Conservation (phyloP, 2,888 invertebrate species). For the Tanypteryx hageni region DNA sequence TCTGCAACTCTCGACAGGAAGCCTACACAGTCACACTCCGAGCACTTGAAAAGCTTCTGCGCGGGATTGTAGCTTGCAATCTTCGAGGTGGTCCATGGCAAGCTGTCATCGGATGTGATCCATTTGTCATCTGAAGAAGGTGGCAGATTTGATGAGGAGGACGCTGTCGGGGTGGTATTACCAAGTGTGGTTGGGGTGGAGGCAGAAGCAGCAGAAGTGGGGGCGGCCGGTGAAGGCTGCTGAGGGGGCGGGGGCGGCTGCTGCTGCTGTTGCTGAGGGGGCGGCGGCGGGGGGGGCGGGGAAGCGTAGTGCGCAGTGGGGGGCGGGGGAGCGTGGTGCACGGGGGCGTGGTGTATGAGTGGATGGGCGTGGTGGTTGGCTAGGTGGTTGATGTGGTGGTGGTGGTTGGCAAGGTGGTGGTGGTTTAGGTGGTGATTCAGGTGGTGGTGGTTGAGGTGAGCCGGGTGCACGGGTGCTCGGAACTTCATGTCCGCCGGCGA, state of each 20-base stretch:
- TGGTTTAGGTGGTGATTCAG: slow-evolving; percentile 71
- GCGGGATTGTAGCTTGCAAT: slow-evolving; percentile 88
- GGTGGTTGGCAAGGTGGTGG: slow-evolving; percentile 69
- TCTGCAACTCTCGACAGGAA: slow-evolving; percentile 85
- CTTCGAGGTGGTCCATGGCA: slow-evolving; percentile 84
- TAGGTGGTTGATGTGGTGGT: slow-evolving; percentile 69
- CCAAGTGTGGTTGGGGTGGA: slow-evolving; percentile 38
- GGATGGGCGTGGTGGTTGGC: slow-evolving; percentile 63
- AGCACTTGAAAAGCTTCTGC: slow-evolving; percentile 85
- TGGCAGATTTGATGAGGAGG: slow-evolving; percentile 40
- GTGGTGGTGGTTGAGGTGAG: slow-evolving; percentile 74
- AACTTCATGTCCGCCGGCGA: slow-evolving; percentile 78
- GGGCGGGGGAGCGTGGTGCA: slow-evolving; percentile 62
- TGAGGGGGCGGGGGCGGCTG: slow-evolving; percentile 53
- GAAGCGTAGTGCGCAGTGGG: slow-evolving; percentile 66
- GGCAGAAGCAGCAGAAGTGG: slow-evolving; percentile 56
- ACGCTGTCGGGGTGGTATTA: slow-evolving; percentile 42
- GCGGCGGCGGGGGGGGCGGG: slow-evolving; percentile 65
- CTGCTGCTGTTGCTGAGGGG: slow-evolving; percentile 65
- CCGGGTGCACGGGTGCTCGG: slow-evolving; percentile 67
- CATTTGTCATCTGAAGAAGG: slow-evolving; percentile 58
- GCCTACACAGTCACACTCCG: slow-evolving; percentile 86
- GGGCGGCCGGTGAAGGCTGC: slow-evolving; percentile 64
- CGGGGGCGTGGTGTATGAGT: slow-evolving; percentile 64
- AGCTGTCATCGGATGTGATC: slow-evolving; percentile 59